Evolutionary conservation across 2,113 vertebrate genomes (phyloP).

Genomic region (Anarrhichthys ocellatus): DNA sequence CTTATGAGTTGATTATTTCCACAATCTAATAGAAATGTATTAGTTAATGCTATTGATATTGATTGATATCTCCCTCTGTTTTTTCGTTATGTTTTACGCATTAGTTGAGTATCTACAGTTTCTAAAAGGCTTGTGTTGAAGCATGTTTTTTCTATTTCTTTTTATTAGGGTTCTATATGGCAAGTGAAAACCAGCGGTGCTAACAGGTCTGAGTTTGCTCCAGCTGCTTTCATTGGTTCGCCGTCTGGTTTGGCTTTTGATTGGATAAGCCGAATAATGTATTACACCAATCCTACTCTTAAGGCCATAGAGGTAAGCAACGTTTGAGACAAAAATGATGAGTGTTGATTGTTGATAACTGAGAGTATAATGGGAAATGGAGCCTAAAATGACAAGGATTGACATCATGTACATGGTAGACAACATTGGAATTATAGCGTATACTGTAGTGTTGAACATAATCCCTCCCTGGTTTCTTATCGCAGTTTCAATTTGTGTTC

Average conservation of each 20-base stretch:
- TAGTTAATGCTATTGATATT: not conserved
- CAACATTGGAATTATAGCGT: not conserved
- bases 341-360: not conserved
- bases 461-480: not conserved
- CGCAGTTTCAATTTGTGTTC: not conserved
- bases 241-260: slow-evolving; percentile 82
- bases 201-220: slow-evolving; percentile 81
- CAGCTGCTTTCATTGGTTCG: slow-evolving; percentile 76
- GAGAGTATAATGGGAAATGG: not conserved
- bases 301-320: slow-evolving; percentile 79
- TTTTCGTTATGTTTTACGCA: not conserved
- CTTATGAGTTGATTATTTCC: not conserved
- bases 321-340: not conserved
- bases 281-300: slow-evolving; percentile 78
- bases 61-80: not conserved
- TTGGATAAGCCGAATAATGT: slow-evolving; percentile 81
- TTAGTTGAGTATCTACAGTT: not conserved
- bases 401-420: not conserved
- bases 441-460: not conserved
- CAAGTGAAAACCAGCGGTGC: slow-evolving; percentile 77
- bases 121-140: not conserved
- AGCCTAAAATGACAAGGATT: not conserved
- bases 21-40: not conserved
- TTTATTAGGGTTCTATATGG: slow-evolving; percentile 79
- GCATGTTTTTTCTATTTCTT: not conserved